These are phyloP conservation scores for Meteorus cinctellus DNA, from an alignment of 2,888 invertebrate species.

Conservation along the genomic window DNA sequence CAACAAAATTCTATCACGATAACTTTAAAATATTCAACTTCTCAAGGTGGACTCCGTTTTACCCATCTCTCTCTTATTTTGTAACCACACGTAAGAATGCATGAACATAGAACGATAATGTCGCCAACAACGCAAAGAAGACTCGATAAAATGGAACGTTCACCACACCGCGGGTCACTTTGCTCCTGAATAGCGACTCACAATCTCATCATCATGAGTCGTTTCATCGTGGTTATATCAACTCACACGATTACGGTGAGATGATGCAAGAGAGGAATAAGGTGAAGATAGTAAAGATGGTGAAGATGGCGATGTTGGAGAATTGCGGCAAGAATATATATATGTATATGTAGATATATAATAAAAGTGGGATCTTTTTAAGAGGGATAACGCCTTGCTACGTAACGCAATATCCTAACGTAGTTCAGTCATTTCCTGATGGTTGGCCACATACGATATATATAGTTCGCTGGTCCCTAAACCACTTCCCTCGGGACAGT, in stretches of 20 bases:
- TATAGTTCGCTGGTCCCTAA: constrained; percentile 59
- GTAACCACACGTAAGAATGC: not conserved
- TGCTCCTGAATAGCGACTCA: not conserved
- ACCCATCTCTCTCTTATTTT: no score
- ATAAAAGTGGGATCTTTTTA: constrained; percentile 42
- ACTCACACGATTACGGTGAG: constrained; percentile 7
- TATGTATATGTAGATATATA: not conserved
- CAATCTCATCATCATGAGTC: constrained; percentile 26
- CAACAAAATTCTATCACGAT: no score
- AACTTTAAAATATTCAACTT: no score
- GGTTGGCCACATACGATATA: constrained; percentile 59
- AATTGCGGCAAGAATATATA: not conserved
- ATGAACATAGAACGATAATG: constrained; percentile 4
- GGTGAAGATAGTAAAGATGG: constrained; percentile 12
- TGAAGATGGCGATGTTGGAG: not conserved
- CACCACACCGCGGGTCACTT: not conserved
- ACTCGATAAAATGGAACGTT: constrained; percentile 25
- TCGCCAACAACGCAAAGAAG: constrained; percentile 14
- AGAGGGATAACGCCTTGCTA: constrained; percentile 49
- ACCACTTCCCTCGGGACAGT: constrained; percentile 70
- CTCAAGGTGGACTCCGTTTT: no score
- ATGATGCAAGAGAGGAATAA: constrained; percentile 5
- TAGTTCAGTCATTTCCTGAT: constrained; percentile 71
- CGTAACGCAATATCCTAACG: constrained; percentile 73
- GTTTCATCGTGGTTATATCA: constrained; percentile 15